Evolutionary conservation across 2,888 invertebrate genomes (phyloP).

Genomic region (Ophioninae sp.): DNA sequence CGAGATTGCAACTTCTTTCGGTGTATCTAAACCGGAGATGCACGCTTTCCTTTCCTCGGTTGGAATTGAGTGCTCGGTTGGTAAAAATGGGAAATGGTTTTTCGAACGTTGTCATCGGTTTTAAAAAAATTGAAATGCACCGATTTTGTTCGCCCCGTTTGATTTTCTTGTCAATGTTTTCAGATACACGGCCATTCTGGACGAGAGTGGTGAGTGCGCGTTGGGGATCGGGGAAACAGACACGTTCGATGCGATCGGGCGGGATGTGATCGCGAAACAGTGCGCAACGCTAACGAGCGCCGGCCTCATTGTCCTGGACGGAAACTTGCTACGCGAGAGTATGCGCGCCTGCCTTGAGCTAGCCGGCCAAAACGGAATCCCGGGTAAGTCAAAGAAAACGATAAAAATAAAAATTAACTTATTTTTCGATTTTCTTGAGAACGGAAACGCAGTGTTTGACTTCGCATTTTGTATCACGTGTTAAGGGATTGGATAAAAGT

Average conservation of each 20-base stretch:
- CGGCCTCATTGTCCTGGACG: slow-evolving; percentile 92
- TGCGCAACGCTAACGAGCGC: slow-evolving; percentile 84
- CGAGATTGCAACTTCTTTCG: background rate
- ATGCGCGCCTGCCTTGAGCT: slow-evolving; percentile 85
- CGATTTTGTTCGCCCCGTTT: background rate
- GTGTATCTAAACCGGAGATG: background rate
- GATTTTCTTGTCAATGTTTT: background rate
- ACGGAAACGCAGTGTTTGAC: background rate
- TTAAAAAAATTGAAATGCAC: background rate
- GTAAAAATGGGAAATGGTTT: background rate
- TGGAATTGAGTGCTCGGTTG: background rate
- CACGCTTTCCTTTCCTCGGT: background rate
- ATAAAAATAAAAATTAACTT: background rate
- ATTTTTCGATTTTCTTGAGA: background rate
- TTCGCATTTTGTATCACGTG: background rate
- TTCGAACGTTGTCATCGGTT: background rate
- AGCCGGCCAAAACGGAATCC: slow-evolving; percentile 84
- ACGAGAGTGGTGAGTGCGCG: slow-evolving; percentile 89
- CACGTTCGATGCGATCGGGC: slow-evolving; percentile 87
- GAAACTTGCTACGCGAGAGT: slow-evolving; percentile 88
- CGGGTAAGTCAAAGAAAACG: slow-evolving; percentile 83
- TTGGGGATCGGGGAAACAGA: slow-evolving; percentile 93
- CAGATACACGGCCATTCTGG: slow-evolving; percentile 89
- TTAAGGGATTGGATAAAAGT: background rate
- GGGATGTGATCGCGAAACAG: slow-evolving; percentile 85